phyloP scores from a whole-genome alignment of 1,140 invertebrate species.

The Pygmarrhopalites habei region DNA sequence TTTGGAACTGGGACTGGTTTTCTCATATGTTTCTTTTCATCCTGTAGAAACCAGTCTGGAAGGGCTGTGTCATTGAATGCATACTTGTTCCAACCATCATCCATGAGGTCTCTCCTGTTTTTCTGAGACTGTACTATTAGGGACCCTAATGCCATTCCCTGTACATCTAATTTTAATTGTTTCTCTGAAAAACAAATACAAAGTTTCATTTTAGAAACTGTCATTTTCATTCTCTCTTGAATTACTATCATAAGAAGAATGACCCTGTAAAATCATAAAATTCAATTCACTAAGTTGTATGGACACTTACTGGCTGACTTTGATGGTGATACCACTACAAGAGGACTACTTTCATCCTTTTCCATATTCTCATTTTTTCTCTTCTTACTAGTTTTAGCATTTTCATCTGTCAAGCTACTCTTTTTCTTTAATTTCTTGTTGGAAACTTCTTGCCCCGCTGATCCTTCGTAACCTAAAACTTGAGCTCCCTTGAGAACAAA shows the following conservation, averaged over 20 bases:
- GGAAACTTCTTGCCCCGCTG: too few species aligned
- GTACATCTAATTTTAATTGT: constrained; percentile 68
- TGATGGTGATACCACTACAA: not conserved
- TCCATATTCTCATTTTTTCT: constrained; percentile 40
- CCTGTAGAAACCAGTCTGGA: constrained; percentile 92
- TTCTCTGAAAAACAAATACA: constrained; percentile 42
- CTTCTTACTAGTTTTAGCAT: constrained; percentile 1
- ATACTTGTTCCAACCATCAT: constrained; percentile 85
- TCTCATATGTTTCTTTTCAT: constrained; percentile 85
- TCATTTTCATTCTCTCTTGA: too few species aligned
- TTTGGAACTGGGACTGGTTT: constrained; percentile 67
- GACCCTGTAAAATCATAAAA: too few species aligned
- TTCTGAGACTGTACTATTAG: constrained; percentile 78
- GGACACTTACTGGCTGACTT: constrained; percentile 45
- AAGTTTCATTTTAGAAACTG: too few species aligned
- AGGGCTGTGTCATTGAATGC: constrained; percentile 79
- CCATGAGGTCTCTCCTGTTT: constrained; percentile 72
- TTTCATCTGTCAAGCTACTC: constrained; percentile 35
- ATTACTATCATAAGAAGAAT: too few species aligned
- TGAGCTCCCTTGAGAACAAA: constrained; percentile 50
- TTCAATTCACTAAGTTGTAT: too few species aligned
- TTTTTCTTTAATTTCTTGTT: constrained; percentile 34
- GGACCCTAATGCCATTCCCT: constrained; percentile 79
- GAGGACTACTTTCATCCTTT: constrained; percentile 25
- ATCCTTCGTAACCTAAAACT: constrained; percentile 38